These are phyloP conservation scores for Sitophilus oryzae DNA, from an alignment of 1,140 invertebrate genomes.

Conservation along the genomic window DNA sequence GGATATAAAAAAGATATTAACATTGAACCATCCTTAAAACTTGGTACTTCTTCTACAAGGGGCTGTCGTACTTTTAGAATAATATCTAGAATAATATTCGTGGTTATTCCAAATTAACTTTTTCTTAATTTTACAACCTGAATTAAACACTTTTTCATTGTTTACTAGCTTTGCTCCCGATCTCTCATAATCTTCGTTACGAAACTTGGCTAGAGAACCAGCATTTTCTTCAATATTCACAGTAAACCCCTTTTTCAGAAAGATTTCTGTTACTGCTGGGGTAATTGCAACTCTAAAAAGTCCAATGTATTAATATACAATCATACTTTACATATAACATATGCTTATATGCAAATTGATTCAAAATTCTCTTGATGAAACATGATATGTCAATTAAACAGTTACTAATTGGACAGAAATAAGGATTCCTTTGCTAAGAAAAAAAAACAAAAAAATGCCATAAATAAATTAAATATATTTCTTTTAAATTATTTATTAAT, in stretches of 20 bases:
- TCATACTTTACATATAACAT: no score
- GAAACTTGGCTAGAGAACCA: conserved; percentile 68
- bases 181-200: conserved; percentile 66
- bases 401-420: no score
- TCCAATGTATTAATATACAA: no score
- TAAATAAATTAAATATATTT: no score
- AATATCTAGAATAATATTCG: conserved; percentile 58
- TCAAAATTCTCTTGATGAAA: no score
- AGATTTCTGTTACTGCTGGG: conserved; percentile 63
- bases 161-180: conserved; percentile 67
- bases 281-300: conserved; percentile 67
- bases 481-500: no score
- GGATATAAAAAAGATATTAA: conserved; percentile 84
- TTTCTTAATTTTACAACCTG: no score
- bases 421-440: no score
- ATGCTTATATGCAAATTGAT: no score
- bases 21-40: conserved; percentile 61
- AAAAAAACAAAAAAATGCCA: no score
- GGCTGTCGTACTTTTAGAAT: conserved; percentile 79
- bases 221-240: conserved; percentile 76
- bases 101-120: no score
- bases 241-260: conserved; percentile 77
- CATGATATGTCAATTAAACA: no score
- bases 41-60: conserved; percentile 56
- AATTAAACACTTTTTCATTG: conserved; percentile 59